Base-by-base conservation (phyloP, 2,888 invertebrate genomes). In the Dasysyrphus tricinctus region DNA sequence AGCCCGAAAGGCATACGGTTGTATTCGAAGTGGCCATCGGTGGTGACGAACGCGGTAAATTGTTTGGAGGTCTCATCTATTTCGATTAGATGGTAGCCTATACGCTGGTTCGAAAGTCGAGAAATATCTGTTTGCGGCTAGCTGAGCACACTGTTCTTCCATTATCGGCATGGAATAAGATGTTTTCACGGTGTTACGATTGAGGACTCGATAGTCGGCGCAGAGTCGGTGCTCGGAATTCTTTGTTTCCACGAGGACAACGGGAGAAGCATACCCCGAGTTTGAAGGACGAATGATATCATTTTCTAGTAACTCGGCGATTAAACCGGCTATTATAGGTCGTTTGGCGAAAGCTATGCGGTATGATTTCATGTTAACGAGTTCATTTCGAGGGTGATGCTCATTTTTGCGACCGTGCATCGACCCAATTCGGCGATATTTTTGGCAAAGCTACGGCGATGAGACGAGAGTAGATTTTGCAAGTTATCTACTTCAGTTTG, bases 161-260 rank as follows among this genome's bases (percentile, higher is more conserved):
- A 88, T 80, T 19, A 81, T 63, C 1, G 88, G 88, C 86, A 88
- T 88, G 0, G 85, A 85, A 37, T 24, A 78, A 14, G 39, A 51
- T 5, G 16, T 72, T 51, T 81, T 78, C 7, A n/a, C 11, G 11
- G 76, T 82, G 8, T 63, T 54, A 0, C 39, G 65, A 34, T 80
- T 82, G 14, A 77, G 39, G 1, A 7, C 12, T 12, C 83, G n/a
- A 16, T 86, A 88, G 34, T 85, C 79, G 0, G 82, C 72, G 9
- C 54, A 57, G 14, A 83, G 80, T 34, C 87, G 81, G 56, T 88
- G 82, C 56, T 88, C 83, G 2, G 78, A 83, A 9, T 89, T 87
- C 44, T 88, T 83, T 57, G 89, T 89, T 14, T 42, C 42, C 42
- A 42, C 42, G 42, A 42, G 14, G 14, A 42, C 42, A 42, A 42